Conservation (phyloP, 2,888 invertebrate genomes). For the Athalia rosae region DNA sequence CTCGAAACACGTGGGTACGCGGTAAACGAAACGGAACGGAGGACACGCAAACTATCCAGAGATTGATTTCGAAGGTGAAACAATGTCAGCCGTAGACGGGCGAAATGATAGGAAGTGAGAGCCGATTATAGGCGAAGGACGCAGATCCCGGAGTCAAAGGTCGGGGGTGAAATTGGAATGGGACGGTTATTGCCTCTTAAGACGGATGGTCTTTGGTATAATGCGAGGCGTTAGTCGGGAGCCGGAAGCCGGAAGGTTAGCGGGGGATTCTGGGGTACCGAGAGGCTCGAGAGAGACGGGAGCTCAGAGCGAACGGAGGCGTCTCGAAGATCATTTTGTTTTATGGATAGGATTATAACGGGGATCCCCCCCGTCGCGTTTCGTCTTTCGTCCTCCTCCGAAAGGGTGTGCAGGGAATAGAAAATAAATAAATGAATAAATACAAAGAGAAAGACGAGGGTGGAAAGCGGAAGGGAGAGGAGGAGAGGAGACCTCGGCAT, state of each 20-base stretch:
- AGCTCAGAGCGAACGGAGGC: background rate
- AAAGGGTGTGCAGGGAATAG: no score
- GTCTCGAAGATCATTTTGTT: constrained; percentile 47
- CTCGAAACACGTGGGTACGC: background rate
- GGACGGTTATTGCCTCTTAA: constrained; percentile 51
- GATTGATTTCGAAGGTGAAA: constrained; percentile 4
- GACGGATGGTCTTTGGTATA: constrained; percentile 54
- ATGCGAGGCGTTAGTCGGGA: constrained; percentile 48
- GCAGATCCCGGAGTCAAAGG: constrained; percentile 16
- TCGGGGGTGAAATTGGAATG: constrained; percentile 10
- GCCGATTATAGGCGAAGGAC: constrained; percentile 38
- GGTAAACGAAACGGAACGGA: background rate
- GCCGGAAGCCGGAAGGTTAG: constrained; percentile 51
- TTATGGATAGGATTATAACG: constrained; percentile 48
- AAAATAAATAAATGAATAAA: background rate
- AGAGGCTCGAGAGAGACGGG: background rate
- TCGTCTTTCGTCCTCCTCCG: background rate
- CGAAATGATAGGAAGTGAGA: constrained; percentile 54
- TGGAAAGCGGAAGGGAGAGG: background rate
- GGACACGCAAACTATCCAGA: background rate
- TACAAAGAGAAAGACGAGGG: background rate
- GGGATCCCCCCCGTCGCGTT: background rate
- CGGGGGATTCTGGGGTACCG: constrained; percentile 40
- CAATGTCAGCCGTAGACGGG: constrained; percentile 57
- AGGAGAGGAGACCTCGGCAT: constrained; percentile 18